Conservation (phyloP, 2,113 vertebrate species). For the Strigops habroptila region DNA sequence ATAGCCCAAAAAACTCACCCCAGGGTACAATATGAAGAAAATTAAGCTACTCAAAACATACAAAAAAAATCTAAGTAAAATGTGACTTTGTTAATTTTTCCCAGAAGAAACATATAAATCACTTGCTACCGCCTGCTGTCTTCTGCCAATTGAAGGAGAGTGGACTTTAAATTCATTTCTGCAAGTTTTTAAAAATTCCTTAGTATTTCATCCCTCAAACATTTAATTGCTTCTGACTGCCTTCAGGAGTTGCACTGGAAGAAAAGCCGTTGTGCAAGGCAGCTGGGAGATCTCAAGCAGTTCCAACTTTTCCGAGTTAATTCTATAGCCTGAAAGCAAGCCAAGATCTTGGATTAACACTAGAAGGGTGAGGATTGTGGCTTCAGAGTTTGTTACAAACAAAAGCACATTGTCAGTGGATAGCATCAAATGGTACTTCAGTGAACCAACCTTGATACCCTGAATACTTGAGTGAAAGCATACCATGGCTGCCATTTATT, state of each 20-base stretch:
- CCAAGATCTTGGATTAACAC: slow-evolving; percentile 67
- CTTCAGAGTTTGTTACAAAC: slow-evolving; percentile 61
- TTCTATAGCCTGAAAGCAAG: slow-evolving; percentile 68
- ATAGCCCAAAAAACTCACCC: neutral
- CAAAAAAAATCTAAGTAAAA: neutral
- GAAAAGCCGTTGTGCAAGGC: slow-evolving; percentile 56
- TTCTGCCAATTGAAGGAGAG: slow-evolving; percentile 23
- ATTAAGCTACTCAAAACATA: neutral
- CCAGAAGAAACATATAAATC: slow-evolving; percentile 17
- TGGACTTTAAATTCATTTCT: slow-evolving; percentile 5
- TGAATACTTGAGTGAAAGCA: slow-evolving; percentile 46
- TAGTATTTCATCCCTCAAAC: slow-evolving; percentile 30
- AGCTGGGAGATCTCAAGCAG: slow-evolving; percentile 60
- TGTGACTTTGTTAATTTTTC: neutral
- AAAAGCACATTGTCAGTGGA: slow-evolving; percentile 66
- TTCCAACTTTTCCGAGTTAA: slow-evolving; percentile 64
- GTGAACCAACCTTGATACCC: slow-evolving; percentile 40
- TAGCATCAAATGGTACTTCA: slow-evolving; percentile 58
- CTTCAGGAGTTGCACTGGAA: slow-evolving; percentile 43
- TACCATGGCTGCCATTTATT: slow-evolving; percentile 1
- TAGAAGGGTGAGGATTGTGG: slow-evolving; percentile 59
- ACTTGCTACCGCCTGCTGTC: neutral
- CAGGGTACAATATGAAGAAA: neutral
- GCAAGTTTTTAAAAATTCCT: slow-evolving; percentile 30
- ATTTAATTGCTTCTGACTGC: slow-evolving; percentile 58